A percentile compares a stretch with the other conserved stretches of the same genome.
Conservation (phyloP, 2,113 vertebrate species). For the Megaceryle torquata region DNA sequence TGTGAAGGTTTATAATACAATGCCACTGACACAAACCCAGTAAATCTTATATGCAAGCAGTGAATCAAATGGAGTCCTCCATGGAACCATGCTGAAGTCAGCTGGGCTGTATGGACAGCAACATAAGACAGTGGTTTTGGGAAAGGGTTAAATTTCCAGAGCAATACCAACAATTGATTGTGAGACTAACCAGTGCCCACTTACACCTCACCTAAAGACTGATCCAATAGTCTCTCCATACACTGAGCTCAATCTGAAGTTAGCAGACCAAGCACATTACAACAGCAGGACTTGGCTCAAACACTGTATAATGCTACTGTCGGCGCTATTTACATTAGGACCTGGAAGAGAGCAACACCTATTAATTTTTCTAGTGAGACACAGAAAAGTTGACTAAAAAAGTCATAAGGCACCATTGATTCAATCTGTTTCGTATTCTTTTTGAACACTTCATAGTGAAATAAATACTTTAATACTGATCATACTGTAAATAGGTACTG, state of each 20-base stretch:
- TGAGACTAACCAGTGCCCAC: background rate
- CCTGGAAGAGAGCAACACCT: background rate
- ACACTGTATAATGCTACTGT: background rate
- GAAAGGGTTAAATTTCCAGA: background rate
- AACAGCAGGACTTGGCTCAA: background rate
- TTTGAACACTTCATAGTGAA: constrained; percentile 71
- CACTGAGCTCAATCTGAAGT: background rate
- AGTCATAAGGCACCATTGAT: constrained; percentile 74
- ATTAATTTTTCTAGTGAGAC: constrained; percentile 46
- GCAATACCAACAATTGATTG: background rate
- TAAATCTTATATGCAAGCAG: background rate
- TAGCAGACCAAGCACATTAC: background rate
- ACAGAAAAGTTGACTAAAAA: constrained; percentile 53
- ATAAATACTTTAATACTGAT: constrained; percentile 74
- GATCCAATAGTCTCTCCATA: background rate
- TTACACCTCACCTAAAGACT: background rate
- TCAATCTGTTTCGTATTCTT: constrained; percentile 55
- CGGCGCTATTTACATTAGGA: background rate
- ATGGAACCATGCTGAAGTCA: background rate
- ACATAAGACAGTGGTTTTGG: background rate
- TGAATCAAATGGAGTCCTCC: background rate
- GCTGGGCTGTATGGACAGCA: background rate
- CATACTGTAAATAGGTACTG: constrained; percentile 69
- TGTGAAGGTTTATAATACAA: constrained; percentile 49
- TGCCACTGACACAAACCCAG: constrained; percentile 22